Evolutionary conservation across 2,888 invertebrate genomes (phyloP).

Genomic region (Carabus problematicus): DNA sequence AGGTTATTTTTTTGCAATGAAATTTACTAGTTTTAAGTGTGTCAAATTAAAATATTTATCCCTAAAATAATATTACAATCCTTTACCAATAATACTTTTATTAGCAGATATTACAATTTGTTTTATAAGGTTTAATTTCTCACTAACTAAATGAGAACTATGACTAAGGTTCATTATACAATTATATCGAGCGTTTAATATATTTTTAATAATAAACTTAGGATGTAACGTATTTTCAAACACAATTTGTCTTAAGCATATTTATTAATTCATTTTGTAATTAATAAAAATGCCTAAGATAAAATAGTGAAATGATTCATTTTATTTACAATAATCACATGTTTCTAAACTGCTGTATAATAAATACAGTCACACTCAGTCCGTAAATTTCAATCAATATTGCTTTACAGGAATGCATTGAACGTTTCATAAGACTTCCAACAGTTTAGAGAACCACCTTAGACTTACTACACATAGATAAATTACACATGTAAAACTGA

Average conservation of each 20-base stretch:
- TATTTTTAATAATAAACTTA: neutral
- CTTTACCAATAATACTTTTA: constrained; percentile 36
- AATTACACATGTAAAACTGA: no score
- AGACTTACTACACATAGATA: no score
- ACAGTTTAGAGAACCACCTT: no score
- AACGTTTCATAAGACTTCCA: no score
- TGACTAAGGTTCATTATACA: constrained; percentile 34
- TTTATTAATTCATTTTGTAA: neutral
- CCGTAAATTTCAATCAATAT: neutral
- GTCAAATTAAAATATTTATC: no score
- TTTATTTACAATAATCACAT: constrained; percentile 39
- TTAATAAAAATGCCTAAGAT: constrained; percentile 21
- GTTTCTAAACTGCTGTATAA: constrained; percentile 16
- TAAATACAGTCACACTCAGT: constrained; percentile 10
- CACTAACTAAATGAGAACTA: constrained; percentile 35
- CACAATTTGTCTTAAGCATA: neutral
- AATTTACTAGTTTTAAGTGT: no score
- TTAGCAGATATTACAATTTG: constrained; percentile 41
- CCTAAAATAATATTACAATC: neutral
- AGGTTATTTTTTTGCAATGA: no score
- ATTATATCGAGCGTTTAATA: constrained; percentile 18
- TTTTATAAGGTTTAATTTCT: constrained; percentile 24
- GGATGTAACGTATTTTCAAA: neutral
- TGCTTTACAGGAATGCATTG: constrained; percentile 22
- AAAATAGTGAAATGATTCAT: constrained; percentile 1